Percentiles rank a stretch among this genome's conserved stretches.
These are phyloP conservation scores for Drosophila peninsularis DNA, from an alignment of 2,888 invertebrate species.

Conservation along the genomic window DNA sequence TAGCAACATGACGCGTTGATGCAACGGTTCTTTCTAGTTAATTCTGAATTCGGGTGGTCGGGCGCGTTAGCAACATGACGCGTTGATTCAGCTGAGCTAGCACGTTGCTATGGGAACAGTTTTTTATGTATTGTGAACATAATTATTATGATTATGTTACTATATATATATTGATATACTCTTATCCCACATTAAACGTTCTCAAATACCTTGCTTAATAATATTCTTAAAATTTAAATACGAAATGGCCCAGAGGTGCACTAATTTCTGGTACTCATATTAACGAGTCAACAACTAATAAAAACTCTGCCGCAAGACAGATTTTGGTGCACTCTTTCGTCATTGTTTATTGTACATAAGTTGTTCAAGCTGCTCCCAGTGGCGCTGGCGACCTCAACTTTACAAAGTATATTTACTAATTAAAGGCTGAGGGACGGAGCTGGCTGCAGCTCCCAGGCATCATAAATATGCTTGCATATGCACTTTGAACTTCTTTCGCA, in stretches of 20 bases:
- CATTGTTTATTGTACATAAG: slow-evolving; percentile 3
- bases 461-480: slow-evolving; percentile 48
- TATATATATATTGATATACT: too few species aligned
- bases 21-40: too few species aligned
- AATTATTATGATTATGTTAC: too few species aligned
- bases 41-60: too few species aligned
- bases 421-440: slow-evolving; percentile 45
- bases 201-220: background rate
- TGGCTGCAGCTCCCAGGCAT: slow-evolving; percentile 27
- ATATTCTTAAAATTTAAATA: background rate
- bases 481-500: slow-evolving; percentile 47
- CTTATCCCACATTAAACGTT: background rate
- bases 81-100: too few species aligned
- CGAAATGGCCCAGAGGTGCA: too few species aligned
- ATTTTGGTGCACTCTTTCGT: background rate
- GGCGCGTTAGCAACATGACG: too few species aligned
- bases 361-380: background rate
- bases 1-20: too few species aligned
- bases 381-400: slow-evolving; percentile 13
- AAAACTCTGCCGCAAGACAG: background rate
- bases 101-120: too few species aligned
- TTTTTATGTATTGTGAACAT: too few species aligned
- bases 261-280: background rate
- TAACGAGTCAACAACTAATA: background rate
- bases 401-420: slow-evolving; percentile 58